Conservation (phyloP, 1,140 invertebrate genomes). For the Magallana ariakensis region DNA sequence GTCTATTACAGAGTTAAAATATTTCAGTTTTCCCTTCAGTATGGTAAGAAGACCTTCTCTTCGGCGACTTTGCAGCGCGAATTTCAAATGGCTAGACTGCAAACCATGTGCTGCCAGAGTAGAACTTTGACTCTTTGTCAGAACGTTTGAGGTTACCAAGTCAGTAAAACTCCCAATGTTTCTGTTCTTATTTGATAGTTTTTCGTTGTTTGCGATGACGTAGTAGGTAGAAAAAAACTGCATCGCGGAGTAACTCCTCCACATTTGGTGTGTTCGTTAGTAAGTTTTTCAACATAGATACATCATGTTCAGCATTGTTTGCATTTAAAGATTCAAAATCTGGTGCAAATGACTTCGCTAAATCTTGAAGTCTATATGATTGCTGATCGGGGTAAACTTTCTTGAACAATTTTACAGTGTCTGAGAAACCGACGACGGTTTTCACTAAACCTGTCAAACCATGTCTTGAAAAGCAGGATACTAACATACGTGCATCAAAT, state of each 20-base stretch:
- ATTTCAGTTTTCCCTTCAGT: not conserved
- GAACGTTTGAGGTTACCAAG: not conserved
- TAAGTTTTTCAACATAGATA: not conserved
- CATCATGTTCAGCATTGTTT: not conserved
- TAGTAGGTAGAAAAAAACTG: not conserved
- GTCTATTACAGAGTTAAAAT: not conserved
- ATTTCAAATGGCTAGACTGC: not conserved
- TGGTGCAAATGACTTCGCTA: not conserved
- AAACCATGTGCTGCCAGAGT: not conserved
- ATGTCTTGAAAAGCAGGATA: not conserved
- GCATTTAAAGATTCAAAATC: not conserved
- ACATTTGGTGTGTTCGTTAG: not conserved
- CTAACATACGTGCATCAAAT: not conserved
- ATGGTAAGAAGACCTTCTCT: not conserved
- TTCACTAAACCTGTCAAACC: not conserved
- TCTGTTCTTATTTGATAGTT: slow-evolving; percentile 15
- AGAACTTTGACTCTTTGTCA: not conserved
- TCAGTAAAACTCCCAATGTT: not conserved
- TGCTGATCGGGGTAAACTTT: not conserved
- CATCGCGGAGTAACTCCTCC: not conserved
- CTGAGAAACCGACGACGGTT: not conserved
- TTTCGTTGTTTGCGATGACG: not conserved
- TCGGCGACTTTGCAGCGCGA: not conserved
- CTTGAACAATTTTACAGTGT: not conserved
- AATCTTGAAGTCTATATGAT: not conserved